Base-by-base conservation (phyloP, 2,888 invertebrate species). In the Chloromyia formosa region DNA sequence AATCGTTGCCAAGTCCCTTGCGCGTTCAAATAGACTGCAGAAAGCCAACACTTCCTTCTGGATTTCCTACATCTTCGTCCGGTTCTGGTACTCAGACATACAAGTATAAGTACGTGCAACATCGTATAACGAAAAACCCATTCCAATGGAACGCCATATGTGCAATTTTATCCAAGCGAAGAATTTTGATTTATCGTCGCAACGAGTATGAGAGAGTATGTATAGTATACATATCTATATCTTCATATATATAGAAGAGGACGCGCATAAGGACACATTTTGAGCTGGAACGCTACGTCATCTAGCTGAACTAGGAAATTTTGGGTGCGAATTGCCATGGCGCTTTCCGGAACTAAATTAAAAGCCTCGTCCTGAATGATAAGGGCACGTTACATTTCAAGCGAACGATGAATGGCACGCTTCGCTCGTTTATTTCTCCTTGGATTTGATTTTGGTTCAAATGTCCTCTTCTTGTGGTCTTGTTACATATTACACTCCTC, bases 311-410 rank as follows among this genome's bases (percentile, higher is more conserved):
- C 49, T 49, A 49, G 49, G 3, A 7, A 35, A 35, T 16, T 53
- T 9, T 14, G 53, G 56, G 56, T 56, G 20, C 56, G 56, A 56
- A 56, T 56, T 56, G 56, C 20, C 20, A 16, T 40, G 62, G 40
- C 35, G 16, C 23, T 64, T 64, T n/a, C 5, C 62, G 62, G 62
- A 64, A 64, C 62, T 64, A 64, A 64, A 64, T 64, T 64, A 64
- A 64, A 64, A 64, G 42, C 62, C 16, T 5, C 62, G 42, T 64
- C 62, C 62, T 64, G 62, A 40, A 64, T 18, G 62, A 40, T 64
- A 64, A 42, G 42, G 62, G 40, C 40, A 20, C 56, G 56, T 56
- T 20, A 49, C 10, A 18, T 53, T 16, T 53, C 16, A 53, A 12
- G 53, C 53, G 2, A 56, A 56, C 18, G 22, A 56, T 20, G 56